Conservation (phyloP, 37 sponge, comb jelly and placozoan species). For the Mnemiopsis leidyi region DNA sequence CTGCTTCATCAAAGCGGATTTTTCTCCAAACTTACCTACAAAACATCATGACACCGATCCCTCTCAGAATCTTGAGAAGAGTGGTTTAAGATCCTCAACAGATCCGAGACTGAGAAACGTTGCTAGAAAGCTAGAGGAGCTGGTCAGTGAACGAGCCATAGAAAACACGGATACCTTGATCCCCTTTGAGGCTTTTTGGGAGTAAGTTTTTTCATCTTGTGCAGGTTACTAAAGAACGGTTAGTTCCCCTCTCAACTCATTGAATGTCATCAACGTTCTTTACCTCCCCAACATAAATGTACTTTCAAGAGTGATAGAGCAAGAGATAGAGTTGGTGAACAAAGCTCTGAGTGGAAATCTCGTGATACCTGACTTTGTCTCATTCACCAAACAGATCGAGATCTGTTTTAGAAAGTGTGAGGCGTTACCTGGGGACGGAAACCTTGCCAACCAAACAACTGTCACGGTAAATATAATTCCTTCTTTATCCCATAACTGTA, state of each 20-base stretch:
- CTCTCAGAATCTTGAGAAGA: background rate
- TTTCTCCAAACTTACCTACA: no score
- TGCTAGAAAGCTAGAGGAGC: background rate
- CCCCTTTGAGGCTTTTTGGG: background rate
- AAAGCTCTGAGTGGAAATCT: constrained; percentile 7
- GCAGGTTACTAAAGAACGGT: background rate
- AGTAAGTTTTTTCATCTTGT: background rate
- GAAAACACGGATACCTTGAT: background rate
- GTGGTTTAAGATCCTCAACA: background rate
- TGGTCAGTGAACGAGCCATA: background rate
- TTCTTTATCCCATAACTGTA: no score
- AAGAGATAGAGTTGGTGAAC: background rate
- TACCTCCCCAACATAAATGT: no score
- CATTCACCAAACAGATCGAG: background rate
- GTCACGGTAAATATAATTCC: background rate
- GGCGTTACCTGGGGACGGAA: background rate
- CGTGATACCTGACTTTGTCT: background rate
- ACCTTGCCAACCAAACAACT: background rate
- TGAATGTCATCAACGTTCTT: no score
- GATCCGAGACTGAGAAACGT: background rate
- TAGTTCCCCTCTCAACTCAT: no score
- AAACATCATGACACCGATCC: background rate
- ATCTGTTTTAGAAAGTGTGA: background rate
- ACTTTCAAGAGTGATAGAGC: no score
- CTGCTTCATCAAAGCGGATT: no score